Conservation (phyloP, 2,888 invertebrate species). For the Agrochola circellaris region DNA sequence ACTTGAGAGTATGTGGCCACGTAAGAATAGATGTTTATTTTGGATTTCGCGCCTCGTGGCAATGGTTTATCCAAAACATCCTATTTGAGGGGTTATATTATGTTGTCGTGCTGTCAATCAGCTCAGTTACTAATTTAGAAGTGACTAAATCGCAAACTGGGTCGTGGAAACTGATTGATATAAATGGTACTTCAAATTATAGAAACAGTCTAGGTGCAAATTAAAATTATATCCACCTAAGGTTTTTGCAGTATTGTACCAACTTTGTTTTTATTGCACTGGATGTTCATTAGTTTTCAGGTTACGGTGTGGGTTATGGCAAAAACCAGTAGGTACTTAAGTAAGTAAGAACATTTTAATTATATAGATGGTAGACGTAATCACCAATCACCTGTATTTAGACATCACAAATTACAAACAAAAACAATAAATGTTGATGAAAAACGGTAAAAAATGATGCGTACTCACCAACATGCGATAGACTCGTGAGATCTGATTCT, state of each 20-base stretch:
- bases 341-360: background rate
- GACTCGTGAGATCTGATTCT: constrained; percentile 92
- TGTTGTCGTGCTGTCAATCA: constrained; percentile 65
- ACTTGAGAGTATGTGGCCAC: constrained; percentile 51
- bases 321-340: background rate
- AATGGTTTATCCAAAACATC: constrained; percentile 75
- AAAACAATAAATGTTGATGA: constrained; percentile 16
- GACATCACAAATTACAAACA: constrained; percentile 15
- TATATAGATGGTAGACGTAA: background rate
- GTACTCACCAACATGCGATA: constrained; percentile 92
- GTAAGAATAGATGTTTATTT: constrained; percentile 76
- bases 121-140: constrained; percentile 36
- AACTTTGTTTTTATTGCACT: background rate
- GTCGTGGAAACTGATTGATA: constrained; percentile 8
- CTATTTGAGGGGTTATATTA: constrained; percentile 68
- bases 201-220: background rate
- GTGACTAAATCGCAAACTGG: constrained; percentile 4
- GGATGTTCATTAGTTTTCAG: background rate
- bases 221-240: background rate
- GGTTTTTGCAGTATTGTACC: background rate
- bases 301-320: background rate
- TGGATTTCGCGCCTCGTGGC: constrained; percentile 77
- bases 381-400: constrained; percentile 35
- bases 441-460: constrained; percentile 54
- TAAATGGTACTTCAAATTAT: background rate